Evolutionary conservation across 2,888 invertebrate species (phyloP), one percentile per base, ranked within the genome.

Genomic region (Xiphydria camelus): DNA sequence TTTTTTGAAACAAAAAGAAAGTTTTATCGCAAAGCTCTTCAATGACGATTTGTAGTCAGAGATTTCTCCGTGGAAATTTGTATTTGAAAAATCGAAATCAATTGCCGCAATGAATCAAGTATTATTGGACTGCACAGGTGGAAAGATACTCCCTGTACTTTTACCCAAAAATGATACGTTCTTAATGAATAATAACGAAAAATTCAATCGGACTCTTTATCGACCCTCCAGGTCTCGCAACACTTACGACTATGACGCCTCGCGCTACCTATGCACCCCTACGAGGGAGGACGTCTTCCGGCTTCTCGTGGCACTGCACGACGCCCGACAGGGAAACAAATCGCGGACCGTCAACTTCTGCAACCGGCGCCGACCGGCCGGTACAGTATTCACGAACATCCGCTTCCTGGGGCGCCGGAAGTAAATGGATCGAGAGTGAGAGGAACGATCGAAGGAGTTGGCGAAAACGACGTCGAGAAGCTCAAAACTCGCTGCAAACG

Each of bases 271-370:
- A 53, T 85, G 85, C 61, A 81, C 80, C 41, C 84, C 84, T n/a
- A 80, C 79, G 45, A 80, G 81, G 59, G 80, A 82, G 57, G 85
- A 85, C 62, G 81, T 85, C 26, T 81, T 80, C 61, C 80, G 82
- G 55, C 70, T 85, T 2, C 61, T 85, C 45, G 77, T 82, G 7
- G 83, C 83, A 29, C 70, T 85, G 4, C 84, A 84, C 64, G 82
- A 83, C 54, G 80, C 82, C 42, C 79, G 81, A 19, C 79, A 79
- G 50, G 84, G 83, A 2, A 80, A 79, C 63, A 66, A 67, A 39
- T 73, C 74, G 6, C 70, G 74, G 35, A 78, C 80, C n/a, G 79
- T 85, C 15, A 79, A 80, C 57, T 84, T 84, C 69, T 85, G 85
- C 70, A 84, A 84, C 66, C 76, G 83, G 45, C 80, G 79, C 58